Conservation (phyloP, 2,888 invertebrate species). For the Vanessa cardui region DNA sequence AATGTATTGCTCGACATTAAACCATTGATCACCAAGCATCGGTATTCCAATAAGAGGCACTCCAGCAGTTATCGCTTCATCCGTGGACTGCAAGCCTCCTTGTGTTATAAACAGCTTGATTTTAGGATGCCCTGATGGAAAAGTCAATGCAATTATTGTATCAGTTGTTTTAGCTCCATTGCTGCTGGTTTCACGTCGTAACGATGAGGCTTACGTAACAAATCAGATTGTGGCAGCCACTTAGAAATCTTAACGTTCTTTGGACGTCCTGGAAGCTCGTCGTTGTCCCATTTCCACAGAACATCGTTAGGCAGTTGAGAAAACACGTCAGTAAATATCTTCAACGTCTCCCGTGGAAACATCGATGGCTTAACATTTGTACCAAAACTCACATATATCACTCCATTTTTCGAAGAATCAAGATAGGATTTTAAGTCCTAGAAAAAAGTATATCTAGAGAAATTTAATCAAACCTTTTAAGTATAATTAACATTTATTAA, state of each 20-base stretch:
- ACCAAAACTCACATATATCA: slow-evolving; percentile 62
- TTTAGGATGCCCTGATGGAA: slow-evolving; percentile 60
- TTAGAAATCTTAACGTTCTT: slow-evolving; percentile 53
- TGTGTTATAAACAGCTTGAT: slow-evolving; percentile 64
- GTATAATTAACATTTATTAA: background rate
- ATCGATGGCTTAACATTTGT: slow-evolving; percentile 53
- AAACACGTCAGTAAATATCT: slow-evolving; percentile 52
- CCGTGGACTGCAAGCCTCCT: slow-evolving; percentile 67
- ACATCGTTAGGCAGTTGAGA: slow-evolving; percentile 54
- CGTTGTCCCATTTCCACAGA: slow-evolving; percentile 59
- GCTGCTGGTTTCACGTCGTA: background rate
- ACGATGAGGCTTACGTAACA: slow-evolving; percentile 25
- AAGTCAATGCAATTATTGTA: too few relatives aligned
- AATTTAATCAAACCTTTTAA: too few relatives aligned
- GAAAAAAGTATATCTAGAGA: background rate
- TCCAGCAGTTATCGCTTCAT: slow-evolving; percentile 61
- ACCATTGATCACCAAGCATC: slow-evolving; percentile 63
- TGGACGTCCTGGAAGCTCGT: slow-evolving; percentile 48
- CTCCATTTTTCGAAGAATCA: slow-evolving; percentile 52
- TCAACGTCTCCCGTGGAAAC: slow-evolving; percentile 44
- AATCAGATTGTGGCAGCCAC: slow-evolving; percentile 55
- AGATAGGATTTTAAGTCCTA: slow-evolving; percentile 47
- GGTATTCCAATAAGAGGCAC: slow-evolving; percentile 66
- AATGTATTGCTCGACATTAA: slow-evolving; percentile 53
- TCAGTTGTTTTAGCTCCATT: too few relatives aligned